A percentile compares a stretch with the other conserved stretches of the same genome.
Conservation (phyloP, 2,888 invertebrate species). For the Dermolepida albohirtum region DNA sequence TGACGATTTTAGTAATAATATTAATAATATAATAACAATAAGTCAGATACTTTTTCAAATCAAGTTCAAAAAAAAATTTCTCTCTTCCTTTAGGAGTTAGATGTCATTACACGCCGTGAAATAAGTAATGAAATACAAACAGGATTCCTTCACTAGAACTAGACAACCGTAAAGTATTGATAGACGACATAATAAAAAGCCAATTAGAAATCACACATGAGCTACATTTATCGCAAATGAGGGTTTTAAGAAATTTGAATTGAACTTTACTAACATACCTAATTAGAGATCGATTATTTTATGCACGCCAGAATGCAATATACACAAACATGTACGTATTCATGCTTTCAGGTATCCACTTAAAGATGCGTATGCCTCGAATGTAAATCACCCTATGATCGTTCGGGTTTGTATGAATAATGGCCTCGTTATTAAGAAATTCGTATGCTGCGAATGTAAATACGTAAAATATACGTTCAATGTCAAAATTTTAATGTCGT, state of each 20-base stretch:
- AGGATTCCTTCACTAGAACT: not conserved
- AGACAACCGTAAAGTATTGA: no score
- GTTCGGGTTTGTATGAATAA: slow-evolving; percentile 23
- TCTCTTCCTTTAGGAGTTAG: no score
- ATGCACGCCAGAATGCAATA: slow-evolving; percentile 7
- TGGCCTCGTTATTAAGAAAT: slow-evolving; percentile 8
- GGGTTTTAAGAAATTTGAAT: slow-evolving; percentile 19
- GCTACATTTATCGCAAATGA: slow-evolving; percentile 12
- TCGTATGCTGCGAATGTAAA: slow-evolving; percentile 7
- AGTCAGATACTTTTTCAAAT: no score
- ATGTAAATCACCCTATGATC: slow-evolving; percentile 20
- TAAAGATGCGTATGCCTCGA: slow-evolving; percentile 7
- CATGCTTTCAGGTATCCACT: not conserved
- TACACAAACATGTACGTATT: not conserved
- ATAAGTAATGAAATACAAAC: not conserved
- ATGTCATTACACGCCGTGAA: not conserved
- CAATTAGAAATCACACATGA: slow-evolving; percentile 8
- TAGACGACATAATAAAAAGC: slow-evolving; percentile 1
- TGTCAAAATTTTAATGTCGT: slow-evolving; percentile 2
- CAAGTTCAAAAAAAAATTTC: no score
- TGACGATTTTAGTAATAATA: no score
- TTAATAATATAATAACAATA: no score
- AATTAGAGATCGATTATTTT: slow-evolving; percentile 17
- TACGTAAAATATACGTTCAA: slow-evolving; percentile 2
- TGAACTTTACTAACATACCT: not conserved